Conservation (phyloP, 2,888 invertebrate species). For the Antitype chi region DNA sequence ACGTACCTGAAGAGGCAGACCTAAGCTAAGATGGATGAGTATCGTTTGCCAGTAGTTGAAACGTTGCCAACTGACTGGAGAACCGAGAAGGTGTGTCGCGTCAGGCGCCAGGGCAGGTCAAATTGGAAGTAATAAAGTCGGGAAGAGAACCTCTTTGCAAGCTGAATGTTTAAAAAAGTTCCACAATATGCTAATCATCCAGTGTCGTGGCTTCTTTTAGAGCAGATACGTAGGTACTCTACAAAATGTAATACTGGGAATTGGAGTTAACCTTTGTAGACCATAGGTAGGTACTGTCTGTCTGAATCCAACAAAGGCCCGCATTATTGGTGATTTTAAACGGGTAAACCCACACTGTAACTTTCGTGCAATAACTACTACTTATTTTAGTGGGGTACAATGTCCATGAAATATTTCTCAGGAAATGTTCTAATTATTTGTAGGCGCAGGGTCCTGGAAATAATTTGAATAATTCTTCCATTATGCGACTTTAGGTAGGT, state of each 20-base stretch:
- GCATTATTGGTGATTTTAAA: background rate
- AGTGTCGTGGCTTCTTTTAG: background rate
- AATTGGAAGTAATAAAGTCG: slow-evolving; percentile 51
- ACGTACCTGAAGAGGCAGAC: slow-evolving; percentile 22
- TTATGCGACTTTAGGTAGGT: background rate
- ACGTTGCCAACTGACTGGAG: slow-evolving; percentile 44
- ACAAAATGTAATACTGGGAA: background rate
- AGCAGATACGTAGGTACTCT: background rate
- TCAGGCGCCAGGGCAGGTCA: slow-evolving; percentile 42
- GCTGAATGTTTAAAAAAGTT: slow-evolving; percentile 27
- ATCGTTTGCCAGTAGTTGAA: slow-evolving; percentile 49
- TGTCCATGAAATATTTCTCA: background rate
- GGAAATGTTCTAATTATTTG: slow-evolving; percentile 12
- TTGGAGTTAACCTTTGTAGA: background rate
- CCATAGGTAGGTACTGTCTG: background rate
- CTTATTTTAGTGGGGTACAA: background rate
- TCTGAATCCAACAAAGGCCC: background rate
- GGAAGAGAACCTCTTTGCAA: slow-evolving; percentile 26
- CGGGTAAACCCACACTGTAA: background rate
- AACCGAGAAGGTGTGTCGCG: slow-evolving; percentile 37
- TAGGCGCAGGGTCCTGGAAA: background rate
- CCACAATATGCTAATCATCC: slow-evolving; percentile 10
- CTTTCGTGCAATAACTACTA: background rate
- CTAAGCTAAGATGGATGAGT: slow-evolving; percentile 56
- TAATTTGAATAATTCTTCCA: slow-evolving; percentile 37